Percentiles rank a stretch among this genome's conserved stretches.
phyloP scores from a whole-genome alignment of 2,888 invertebrate species.

The Taenaris catops region DNA sequence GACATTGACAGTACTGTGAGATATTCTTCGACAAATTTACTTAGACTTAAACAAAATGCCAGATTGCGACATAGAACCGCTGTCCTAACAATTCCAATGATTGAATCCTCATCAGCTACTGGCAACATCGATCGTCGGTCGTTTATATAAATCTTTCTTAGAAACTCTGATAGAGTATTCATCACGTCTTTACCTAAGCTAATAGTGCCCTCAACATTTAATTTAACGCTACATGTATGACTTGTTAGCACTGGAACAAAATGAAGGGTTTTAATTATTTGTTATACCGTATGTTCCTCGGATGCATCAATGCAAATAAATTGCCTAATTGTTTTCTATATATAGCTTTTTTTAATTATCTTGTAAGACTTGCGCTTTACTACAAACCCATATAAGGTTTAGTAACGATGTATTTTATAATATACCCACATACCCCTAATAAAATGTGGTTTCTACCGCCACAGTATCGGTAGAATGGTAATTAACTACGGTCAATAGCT shows the following conservation, averaged over 20 bases:
- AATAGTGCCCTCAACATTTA: slow-evolving; percentile 52
- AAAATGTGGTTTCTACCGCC: too few species aligned
- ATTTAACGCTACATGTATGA: slow-evolving; percentile 38
- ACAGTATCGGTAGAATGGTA: too few species aligned
- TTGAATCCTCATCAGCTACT: slow-evolving; percentile 28
- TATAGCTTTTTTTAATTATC: too few species aligned
- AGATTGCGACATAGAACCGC: slow-evolving; percentile 40
- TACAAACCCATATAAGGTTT: too few species aligned
- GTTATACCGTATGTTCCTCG: too few species aligned
- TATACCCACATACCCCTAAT: too few species aligned
- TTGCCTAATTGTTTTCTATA: too few species aligned
- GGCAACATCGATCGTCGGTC: slow-evolving; percentile 31
- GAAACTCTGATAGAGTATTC: slow-evolving; percentile 37
- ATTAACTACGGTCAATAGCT: too few species aligned
- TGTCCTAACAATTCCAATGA: slow-evolving; percentile 34
- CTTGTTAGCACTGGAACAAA: slow-evolving; percentile 33
- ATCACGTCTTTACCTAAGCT: slow-evolving; percentile 53
- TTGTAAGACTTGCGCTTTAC: too few species aligned
- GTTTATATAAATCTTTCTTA: slow-evolving; percentile 24
- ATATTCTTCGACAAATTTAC: slow-evolving; percentile 44
- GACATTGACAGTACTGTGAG: slow-evolving; percentile 37
- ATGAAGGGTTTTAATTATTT: background rate
- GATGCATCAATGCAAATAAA: too few species aligned
- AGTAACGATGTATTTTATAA: too few species aligned
- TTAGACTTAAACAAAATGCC: slow-evolving; percentile 37